Percentiles rank a stretch among this genome's conserved stretches.
Conservation (phyloP, 2,113 vertebrate genomes). For the Chitala chitala region DNA sequence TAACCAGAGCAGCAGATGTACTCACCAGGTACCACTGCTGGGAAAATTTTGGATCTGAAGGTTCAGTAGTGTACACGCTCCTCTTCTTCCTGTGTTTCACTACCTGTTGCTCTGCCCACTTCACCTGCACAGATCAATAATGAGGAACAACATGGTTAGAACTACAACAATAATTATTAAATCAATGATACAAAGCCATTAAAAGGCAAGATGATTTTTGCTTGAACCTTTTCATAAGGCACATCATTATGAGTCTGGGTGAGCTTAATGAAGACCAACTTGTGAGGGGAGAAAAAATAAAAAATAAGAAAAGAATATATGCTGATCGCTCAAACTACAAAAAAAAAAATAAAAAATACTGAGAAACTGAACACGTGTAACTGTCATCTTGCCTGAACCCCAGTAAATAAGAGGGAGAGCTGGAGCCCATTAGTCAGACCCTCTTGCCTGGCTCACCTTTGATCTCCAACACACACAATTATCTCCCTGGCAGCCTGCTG, state of each 20-base stretch:
- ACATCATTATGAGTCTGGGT: background rate
- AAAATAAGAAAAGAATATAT: too few species aligned
- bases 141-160: too few species aligned
- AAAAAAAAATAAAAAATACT: constrained; percentile 8
- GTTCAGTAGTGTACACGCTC: constrained; percentile 76
- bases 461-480: constrained; percentile 17
- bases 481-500: background rate
- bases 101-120: constrained; percentile 90
- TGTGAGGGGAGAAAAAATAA: background rate
- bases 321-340: background rate
- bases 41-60: constrained; percentile 82
- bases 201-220: too few species aligned
- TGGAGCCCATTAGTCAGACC: constrained; percentile 9
- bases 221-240: background rate
- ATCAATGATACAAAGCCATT: background rate
- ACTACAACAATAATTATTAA: background rate
- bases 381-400: background rate
- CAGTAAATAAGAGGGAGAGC: background rate
- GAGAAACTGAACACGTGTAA: background rate
- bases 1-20: background rate
- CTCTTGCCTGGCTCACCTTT: constrained; percentile 3
- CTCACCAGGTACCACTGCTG: constrained; percentile 97
- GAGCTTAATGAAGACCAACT: background rate
- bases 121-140: constrained; percentile 60
- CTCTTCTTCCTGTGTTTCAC: constrained; percentile 75